These are phyloP conservation scores for Enteromius unitaeniatus DNA, from an alignment of 2,797 vertebrate species.

Conservation along the genomic window DNA sequence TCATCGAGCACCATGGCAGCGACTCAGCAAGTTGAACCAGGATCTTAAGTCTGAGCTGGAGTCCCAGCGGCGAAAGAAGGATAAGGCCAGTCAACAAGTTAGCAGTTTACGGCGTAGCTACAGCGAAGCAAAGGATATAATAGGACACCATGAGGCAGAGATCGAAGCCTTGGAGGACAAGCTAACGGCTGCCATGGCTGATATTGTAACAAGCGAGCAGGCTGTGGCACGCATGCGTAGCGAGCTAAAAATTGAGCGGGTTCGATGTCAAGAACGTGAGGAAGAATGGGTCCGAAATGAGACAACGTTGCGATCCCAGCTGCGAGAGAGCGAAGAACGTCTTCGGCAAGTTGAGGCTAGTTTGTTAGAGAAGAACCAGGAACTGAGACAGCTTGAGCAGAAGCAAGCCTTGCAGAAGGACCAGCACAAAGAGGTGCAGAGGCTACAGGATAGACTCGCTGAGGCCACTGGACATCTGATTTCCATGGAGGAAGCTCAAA, in stretches of 20 bases:
- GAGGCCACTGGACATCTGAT: conserved; percentile 86
- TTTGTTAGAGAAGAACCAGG: conserved; percentile 90
- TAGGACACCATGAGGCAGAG: conserved; percentile 88
- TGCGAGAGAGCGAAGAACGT: conserved; percentile 90
- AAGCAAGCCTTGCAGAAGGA: conserved; percentile 91
- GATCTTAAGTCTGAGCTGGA: conserved; percentile 91
- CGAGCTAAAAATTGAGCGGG: conserved; percentile 88
- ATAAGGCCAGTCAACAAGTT: conserved; percentile 89
- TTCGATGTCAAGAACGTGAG: conserved; percentile 85
- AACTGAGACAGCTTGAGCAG: conserved; percentile 87
- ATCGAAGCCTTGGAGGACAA: conserved; percentile 89
- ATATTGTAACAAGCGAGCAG: conserved; percentile 90
- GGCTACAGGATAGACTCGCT: conserved; percentile 86
- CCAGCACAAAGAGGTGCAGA: conserved; percentile 88
- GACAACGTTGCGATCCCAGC: conserved; percentile 81
- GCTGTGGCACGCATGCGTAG: conserved; percentile 88
- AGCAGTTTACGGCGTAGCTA: conserved; percentile 90
- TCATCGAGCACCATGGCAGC: conserved; percentile 87
- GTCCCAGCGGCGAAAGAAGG: conserved; percentile 88
- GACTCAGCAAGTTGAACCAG: conserved; percentile 90
- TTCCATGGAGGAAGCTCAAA: conserved; percentile 86
- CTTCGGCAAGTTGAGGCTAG: conserved; percentile 87
- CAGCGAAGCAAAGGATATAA: conserved; percentile 89
- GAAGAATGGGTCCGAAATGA: conserved; percentile 86
- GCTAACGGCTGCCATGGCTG: conserved; percentile 85